Conservation (phyloP, 2,797 vertebrate species). For the Ambastaia sidthimunki region DNA sequence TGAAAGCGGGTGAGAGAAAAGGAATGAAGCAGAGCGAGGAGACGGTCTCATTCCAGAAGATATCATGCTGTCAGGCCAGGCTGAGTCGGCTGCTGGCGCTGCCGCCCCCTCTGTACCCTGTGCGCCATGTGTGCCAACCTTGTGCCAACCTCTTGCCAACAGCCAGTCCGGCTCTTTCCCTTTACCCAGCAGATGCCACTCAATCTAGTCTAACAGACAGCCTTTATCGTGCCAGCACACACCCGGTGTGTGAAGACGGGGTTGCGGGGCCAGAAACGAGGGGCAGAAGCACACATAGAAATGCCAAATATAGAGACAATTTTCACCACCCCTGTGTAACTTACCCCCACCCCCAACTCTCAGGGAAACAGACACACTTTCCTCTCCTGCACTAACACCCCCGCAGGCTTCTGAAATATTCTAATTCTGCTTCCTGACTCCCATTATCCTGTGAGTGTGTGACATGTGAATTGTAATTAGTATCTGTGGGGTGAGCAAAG, state of each 20-base stretch:
- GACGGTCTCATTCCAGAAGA: slow-evolving; percentile 92
- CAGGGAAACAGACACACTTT: slow-evolving; percentile 70
- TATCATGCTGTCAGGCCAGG: slow-evolving; percentile 94
- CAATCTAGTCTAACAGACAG: slow-evolving; percentile 85
- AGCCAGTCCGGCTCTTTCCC: slow-evolving; percentile 75
- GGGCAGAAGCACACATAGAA: slow-evolving; percentile 75
- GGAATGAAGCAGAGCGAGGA: slow-evolving; percentile 20
- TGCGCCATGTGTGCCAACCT: slow-evolving; percentile 56
- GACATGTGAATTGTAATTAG: slow-evolving; percentile 91
- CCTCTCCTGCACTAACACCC: slow-evolving; percentile 78
- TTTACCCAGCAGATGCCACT: slow-evolving; percentile 93
- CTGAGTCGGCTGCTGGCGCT: slow-evolving; percentile 78
- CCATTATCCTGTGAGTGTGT: slow-evolving; percentile 81
- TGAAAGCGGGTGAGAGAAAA: slow-evolving; percentile 11
- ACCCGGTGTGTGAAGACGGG: slow-evolving; percentile 74
- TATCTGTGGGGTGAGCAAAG: slow-evolving; percentile 77
- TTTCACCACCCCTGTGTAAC: slow-evolving; percentile 51
- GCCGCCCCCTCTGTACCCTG: slow-evolving; percentile 68
- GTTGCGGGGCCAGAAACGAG: slow-evolving; percentile 63
- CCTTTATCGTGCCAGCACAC: slow-evolving; percentile 75
- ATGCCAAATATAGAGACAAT: slow-evolving; percentile 64
- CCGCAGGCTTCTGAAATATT: slow-evolving; percentile 85
- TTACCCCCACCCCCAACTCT: slow-evolving; percentile 39
- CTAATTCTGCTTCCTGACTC: slow-evolving; percentile 88
- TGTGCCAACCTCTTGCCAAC: slow-evolving; percentile 76